Evolutionary conservation across 2,888 invertebrate genomes (phyloP).

Genomic region (Eumacrocentrus americanus): DNA sequence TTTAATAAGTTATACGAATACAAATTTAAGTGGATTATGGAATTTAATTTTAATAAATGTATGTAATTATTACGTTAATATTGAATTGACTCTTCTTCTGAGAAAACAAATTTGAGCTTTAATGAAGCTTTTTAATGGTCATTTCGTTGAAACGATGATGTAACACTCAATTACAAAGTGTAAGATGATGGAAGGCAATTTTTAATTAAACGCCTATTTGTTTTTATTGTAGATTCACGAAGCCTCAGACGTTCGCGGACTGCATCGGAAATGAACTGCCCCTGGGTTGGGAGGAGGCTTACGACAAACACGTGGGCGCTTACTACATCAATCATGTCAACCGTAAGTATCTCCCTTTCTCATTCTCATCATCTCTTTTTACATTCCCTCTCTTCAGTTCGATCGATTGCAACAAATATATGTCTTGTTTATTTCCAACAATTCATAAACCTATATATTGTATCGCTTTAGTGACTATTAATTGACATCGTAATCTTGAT

Average conservation of each 20-base stretch:
- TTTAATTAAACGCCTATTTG: constrained; percentile 8
- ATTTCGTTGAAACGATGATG: not conserved
- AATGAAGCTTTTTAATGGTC: not conserved
- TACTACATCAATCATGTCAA: constrained; percentile 97
- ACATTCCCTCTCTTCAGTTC: constrained; percentile 10
- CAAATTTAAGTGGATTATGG: not conserved
- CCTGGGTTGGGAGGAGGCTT: constrained; percentile 96
- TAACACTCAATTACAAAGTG: not conserved
- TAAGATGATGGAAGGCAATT: not conserved
- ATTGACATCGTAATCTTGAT: constrained; percentile 11
- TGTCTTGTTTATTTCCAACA: not conserved
- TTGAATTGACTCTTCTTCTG: not conserved
- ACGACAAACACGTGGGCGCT: constrained; percentile 91
- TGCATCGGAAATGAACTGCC: constrained; percentile 97
- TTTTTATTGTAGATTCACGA: constrained; percentile 83
- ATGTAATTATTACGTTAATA: not conserved
- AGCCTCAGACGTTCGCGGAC: constrained; percentile 96
- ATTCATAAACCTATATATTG: not conserved
- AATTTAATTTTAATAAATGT: not conserved
- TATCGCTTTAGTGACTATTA: constrained; percentile 6
- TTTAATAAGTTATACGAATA: not conserved
- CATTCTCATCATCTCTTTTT: not conserved
- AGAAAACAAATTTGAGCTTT: not conserved
- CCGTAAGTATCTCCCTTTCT: constrained; percentile 71
- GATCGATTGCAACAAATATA: constrained; percentile 6